Conservation (phyloP, 2,113 vertebrate genomes). For the Naja naja region DNA sequence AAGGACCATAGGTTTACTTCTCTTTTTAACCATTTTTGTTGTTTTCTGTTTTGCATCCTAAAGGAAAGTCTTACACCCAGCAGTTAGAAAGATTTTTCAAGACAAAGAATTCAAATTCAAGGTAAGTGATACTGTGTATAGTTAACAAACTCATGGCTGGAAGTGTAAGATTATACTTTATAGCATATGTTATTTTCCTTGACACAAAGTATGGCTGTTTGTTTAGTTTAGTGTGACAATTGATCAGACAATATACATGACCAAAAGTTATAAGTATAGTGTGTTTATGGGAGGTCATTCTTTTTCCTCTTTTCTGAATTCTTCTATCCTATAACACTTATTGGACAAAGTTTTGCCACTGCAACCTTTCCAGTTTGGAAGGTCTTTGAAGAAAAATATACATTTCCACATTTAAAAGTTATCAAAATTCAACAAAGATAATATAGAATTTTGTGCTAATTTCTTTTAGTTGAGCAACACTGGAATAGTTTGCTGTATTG, state of each 20-base stretch:
- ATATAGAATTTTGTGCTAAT: neutral
- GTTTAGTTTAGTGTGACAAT: constrained; percentile 49
- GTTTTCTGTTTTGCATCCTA: constrained; percentile 91
- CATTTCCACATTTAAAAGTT: neutral
- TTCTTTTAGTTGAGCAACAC: neutral
- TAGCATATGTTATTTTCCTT: constrained; percentile 59
- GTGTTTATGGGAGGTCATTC: neutral
- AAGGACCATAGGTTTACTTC: constrained; percentile 75
- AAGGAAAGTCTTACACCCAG: constrained; percentile 81
- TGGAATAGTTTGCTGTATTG: neutral
- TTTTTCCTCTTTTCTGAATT: constrained; percentile 24
- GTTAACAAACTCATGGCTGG: constrained; percentile 66
- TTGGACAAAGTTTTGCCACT: neutral
- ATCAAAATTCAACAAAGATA: neutral
- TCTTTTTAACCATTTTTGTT: constrained; percentile 69
- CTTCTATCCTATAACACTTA: neutral
- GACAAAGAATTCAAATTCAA: constrained; percentile 92
- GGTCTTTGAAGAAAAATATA: neutral
- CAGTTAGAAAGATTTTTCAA: constrained; percentile 83
- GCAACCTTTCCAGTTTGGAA: constrained; percentile 1
- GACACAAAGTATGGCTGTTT: constrained; percentile 48
- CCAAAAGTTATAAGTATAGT: constrained; percentile 27
- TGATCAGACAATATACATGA: constrained; percentile 55
- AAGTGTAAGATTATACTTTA: constrained; percentile 77
- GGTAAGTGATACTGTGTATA: constrained; percentile 72